These are phyloP conservation scores for Drosophila paracracens DNA, from an alignment of 2,888 invertebrate species.

Conservation along the genomic window DNA sequence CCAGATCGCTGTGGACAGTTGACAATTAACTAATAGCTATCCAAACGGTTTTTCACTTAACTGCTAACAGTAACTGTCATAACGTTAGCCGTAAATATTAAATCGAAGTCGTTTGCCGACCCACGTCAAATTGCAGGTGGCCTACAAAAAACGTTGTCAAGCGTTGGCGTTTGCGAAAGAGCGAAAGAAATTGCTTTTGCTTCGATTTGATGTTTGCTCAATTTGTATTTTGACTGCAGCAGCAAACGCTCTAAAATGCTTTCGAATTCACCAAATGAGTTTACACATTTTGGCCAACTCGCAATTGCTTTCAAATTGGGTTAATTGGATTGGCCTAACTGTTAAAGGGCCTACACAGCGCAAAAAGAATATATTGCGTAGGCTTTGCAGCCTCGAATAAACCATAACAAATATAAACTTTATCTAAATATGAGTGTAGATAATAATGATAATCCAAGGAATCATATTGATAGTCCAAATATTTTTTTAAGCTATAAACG, in stretches of 20 bases:
- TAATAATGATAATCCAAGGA: not conserved
- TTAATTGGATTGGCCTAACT: slow-evolving; percentile 68
- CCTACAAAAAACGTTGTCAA: slow-evolving; percentile 41
- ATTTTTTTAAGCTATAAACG: not conserved
- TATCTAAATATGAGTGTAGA: slow-evolving; percentile 1
- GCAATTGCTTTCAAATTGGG: slow-evolving; percentile 64
- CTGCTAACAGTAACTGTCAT: slow-evolving; percentile 33
- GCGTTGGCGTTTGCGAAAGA: slow-evolving; percentile 58
- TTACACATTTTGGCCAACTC: slow-evolving; percentile 49
- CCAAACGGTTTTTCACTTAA: slow-evolving; percentile 14
- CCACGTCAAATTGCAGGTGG: slow-evolving; percentile 70
- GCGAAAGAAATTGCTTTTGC: slow-evolving; percentile 52
- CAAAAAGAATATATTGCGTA: slow-evolving; percentile 43
- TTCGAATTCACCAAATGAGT: slow-evolving; percentile 43
- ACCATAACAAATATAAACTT: not conserved
- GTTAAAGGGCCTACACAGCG: slow-evolving; percentile 51
- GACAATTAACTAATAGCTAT: slow-evolving; percentile 50
- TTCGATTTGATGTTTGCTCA: slow-evolving; percentile 63
- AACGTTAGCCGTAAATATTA: slow-evolving; percentile 40
- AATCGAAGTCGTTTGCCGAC: slow-evolving; percentile 20
- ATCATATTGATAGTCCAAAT: not conserved
- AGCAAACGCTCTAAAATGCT: slow-evolving; percentile 43
- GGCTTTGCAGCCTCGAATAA: slow-evolving; percentile 14
- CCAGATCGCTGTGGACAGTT: slow-evolving; percentile 1
- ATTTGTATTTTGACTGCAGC: slow-evolving; percentile 54